These are phyloP conservation scores for Dasypus novemcinctus DNA, from an alignment of 2,113 vertebrate species.

Conservation along the genomic window DNA sequence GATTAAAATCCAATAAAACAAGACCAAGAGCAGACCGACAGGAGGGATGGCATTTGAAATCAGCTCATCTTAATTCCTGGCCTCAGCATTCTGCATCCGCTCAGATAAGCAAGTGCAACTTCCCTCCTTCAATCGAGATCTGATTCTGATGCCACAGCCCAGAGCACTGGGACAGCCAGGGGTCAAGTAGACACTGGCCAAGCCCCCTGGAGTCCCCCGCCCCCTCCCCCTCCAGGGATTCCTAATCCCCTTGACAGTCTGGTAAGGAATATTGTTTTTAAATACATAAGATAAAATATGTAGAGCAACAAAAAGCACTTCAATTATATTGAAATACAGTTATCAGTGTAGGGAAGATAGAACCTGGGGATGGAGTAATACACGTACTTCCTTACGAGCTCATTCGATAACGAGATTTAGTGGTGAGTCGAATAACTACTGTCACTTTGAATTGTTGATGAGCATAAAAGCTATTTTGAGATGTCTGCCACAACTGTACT, in stretches of 20 bases:
- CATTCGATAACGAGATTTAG: neutral
- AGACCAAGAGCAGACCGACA: neutral
- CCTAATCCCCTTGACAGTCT: neutral
- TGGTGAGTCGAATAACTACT: neutral
- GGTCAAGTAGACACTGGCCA: neutral
- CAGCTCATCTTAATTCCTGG: neutral
- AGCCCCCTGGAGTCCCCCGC: neutral
- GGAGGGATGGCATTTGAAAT: neutral
- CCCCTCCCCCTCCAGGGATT: neutral
- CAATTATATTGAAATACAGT: neutral
- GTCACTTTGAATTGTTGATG: constrained; percentile 37
- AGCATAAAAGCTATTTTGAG: neutral
- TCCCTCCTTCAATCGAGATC: neutral
- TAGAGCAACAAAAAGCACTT: neutral
- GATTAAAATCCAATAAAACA: constrained; percentile 38
- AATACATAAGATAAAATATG: neutral
- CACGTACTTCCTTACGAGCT: neutral
- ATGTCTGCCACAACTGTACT: neutral
- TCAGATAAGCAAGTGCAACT: neutral
- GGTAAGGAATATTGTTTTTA: neutral
- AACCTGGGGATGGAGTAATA: neutral
- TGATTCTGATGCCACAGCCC: neutral
- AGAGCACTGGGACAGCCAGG: neutral
- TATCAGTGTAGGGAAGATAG: neutral
- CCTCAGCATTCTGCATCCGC: neutral